Evolutionary conservation across 2,797 vertebrate genomes (phyloP), one percentile per base, ranked within the genome.

Genomic region (Lepidocolaptes lacrymiger): DNA sequence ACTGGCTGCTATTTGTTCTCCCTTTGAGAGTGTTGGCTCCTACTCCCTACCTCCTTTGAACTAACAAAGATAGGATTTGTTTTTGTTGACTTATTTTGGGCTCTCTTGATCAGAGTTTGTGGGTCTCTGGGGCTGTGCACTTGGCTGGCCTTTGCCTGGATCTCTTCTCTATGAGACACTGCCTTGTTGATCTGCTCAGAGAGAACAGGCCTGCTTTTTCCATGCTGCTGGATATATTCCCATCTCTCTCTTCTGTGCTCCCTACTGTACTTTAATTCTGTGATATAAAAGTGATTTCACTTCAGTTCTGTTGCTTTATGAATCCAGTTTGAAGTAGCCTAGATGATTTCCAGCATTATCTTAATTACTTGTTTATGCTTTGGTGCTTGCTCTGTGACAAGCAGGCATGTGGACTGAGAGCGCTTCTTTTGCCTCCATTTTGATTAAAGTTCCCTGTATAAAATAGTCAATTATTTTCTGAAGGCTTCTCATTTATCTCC

Each of bases 61-160:
- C 85, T 62, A 82, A 94, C 91, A 95, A 93, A 90, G 91, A 96
- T 78, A 84, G 87, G 64, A 88, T 93, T 94, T 96, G 74, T 69
- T 96, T 92, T 93, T 95, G 71, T 96, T 93, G 89, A 90, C 83
- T 91, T 91, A 44, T 96, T 96, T 90, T 94, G 85, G 77, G 48
- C 85, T 91, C 62, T 69, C 79, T 91, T 78, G 92, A 86, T 95
- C 77, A 81, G 92, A 91, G 80, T 34, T 73, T 80, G 27, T 66
- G 62, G 82, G 73, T 96, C 85, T 95, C 91, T 89, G 87, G 93
- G 71, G 78, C 93, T 87, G 52, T 95, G 59, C 71, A 58, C 77
- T 95, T 95, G 89, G 85, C 92, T 94, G 91, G 52, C 93, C 88
- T 96, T 93, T 95, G 83, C 77, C 63, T 89, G 85, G 43, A 67